Percentiles rank a stretch among this genome's conserved stretches.
These are phyloP conservation scores for Boulengeromyrus knoepffleri DNA, from an alignment of 2,113 vertebrate genomes.

Conservation along the genomic window DNA sequence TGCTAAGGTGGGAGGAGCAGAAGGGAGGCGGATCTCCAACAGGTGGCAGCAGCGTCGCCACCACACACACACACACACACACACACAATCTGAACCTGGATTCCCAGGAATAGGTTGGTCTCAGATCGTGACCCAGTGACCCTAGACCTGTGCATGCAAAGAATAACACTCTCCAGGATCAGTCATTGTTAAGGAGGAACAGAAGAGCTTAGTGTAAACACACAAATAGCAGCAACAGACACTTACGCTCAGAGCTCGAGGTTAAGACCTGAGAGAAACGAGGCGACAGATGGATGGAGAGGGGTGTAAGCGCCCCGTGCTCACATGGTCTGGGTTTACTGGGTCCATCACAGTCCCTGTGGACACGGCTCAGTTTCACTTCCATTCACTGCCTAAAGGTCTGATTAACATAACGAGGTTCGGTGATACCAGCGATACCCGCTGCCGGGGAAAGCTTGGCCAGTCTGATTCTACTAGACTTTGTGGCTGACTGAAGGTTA, in stretches of 20 bases:
- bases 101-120: neutral
- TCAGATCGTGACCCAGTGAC: neutral
- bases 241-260: neutral
- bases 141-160: neutral
- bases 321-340: neutral
- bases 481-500: neutral
- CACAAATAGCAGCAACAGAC: neutral
- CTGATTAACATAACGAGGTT: neutral
- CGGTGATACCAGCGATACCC: neutral
- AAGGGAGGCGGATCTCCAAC: neutral
- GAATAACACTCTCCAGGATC: neutral
- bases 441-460: neutral
- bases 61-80: neutral
- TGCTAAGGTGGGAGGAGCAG: neutral
- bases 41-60: neutral
- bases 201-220: neutral
- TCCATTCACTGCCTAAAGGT: conserved; percentile 1
- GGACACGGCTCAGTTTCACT: neutral
- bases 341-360: neutral
- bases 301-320: neutral
- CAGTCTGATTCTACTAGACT: neutral
- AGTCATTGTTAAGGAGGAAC: neutral
- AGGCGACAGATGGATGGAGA: neutral
- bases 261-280: neutral
- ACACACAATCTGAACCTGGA: neutral